Conservation (phyloP, 2,797 vertebrate genomes). For the Notolepis coatsorum region DNA sequence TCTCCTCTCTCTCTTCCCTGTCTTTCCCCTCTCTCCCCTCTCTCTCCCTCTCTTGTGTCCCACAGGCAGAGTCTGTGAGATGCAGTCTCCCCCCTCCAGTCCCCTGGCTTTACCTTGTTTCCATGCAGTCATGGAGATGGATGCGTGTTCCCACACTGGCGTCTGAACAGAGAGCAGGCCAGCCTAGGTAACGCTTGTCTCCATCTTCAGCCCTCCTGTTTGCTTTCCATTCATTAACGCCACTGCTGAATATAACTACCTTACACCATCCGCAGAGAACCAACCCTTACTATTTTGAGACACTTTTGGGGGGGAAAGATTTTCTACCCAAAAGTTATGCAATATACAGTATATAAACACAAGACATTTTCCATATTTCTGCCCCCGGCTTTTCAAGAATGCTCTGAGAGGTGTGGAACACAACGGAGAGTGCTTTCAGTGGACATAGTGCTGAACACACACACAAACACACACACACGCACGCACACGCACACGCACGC, state of each 20-base stretch:
- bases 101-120: conserved; percentile 54
- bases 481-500: conserved; percentile 5
- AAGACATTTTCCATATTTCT: conserved; percentile 59
- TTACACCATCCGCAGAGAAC: conserved; percentile 47
- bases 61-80: conserved; percentile 20
- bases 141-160: conserved; percentile 61
- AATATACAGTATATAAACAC: conserved; percentile 67
- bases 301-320: conserved; percentile 36
- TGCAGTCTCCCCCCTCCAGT: conserved; percentile 10
- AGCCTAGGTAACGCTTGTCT: conserved; percentile 42
- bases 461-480: conserved; percentile 5
- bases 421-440: conserved; percentile 38
- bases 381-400: conserved; percentile 50
- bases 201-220: conserved; percentile 58
- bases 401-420: conserved; percentile 42
- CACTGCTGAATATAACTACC: conserved; percentile 34
- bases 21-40: neutral
- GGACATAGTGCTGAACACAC: conserved; percentile 15
- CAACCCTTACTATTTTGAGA: conserved; percentile 69
- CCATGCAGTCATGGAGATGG: conserved; percentile 65
- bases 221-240: conserved; percentile 61
- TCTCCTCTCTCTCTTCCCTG: too few relatives aligned
- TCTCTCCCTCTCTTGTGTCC: conserved; percentile 11
- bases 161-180: conserved; percentile 38
- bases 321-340: conserved; percentile 70